Percentiles rank a stretch among this genome's conserved stretches.
Conservation (phyloP, 2,797 vertebrate species). For the Oryzias dopingdopingensis region DNA sequence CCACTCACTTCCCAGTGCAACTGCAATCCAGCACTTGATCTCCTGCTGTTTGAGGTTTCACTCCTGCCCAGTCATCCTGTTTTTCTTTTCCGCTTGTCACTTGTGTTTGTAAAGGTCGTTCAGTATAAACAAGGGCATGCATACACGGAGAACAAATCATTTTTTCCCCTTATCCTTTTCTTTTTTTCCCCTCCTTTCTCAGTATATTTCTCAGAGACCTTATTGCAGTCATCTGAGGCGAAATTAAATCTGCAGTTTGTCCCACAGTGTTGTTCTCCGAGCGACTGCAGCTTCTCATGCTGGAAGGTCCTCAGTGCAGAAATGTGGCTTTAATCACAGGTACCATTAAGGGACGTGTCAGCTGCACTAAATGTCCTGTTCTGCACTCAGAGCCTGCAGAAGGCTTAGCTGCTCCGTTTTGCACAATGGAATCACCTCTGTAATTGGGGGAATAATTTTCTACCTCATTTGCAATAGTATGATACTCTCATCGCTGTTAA, state of each 20-base stretch:
- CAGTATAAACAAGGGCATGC: slow-evolving; percentile 72
- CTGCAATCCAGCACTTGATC: slow-evolving; percentile 69
- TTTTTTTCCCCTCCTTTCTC: slow-evolving; percentile 6
- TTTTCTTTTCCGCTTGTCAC: slow-evolving; percentile 75
- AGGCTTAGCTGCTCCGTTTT: slow-evolving; percentile 54
- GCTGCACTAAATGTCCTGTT: slow-evolving; percentile 43
- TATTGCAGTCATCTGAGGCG: slow-evolving; percentile 58
- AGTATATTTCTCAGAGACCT: slow-evolving; percentile 50
- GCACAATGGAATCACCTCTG: slow-evolving; percentile 62
- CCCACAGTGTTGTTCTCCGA: slow-evolving; percentile 62
- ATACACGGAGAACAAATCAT: slow-evolving; percentile 71
- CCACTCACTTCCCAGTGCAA: slow-evolving; percentile 66
- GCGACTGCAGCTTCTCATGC: slow-evolving; percentile 25
- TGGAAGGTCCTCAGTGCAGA: slow-evolving; percentile 33
- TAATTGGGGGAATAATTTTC: slow-evolving; percentile 79
- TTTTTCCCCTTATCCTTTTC: slow-evolving; percentile 45
- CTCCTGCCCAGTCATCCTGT: slow-evolving; percentile 73
- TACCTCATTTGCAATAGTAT: slow-evolving; percentile 80
- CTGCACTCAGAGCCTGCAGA: slow-evolving; percentile 48
- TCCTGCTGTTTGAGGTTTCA: slow-evolving; percentile 70
- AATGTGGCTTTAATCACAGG: slow-evolving; percentile 52
- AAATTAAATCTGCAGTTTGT: slow-evolving; percentile 57
- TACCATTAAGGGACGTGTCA: slow-evolving; percentile 23
- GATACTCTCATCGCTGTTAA: slow-evolving; percentile 81
- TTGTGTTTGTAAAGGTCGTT: slow-evolving; percentile 73